Base-by-base conservation (phyloP, 2,888 invertebrate genomes). In the Tetragonula carbonaria region DNA sequence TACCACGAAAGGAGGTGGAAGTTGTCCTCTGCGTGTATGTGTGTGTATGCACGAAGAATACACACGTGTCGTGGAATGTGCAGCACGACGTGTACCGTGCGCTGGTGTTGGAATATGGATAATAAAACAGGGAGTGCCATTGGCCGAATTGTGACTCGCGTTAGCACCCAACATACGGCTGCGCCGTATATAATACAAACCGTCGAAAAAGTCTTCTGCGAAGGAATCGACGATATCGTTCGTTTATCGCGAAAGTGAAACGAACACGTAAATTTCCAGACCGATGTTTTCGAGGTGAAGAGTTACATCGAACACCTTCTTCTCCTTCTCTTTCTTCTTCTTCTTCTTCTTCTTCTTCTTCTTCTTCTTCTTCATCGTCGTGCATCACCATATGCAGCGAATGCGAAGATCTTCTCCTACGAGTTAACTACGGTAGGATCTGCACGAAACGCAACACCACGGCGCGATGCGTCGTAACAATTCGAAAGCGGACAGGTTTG, bases 91-190 rank as follows among this genome's bases (percentile, higher is more conserved):
- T 62, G 77, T 74, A 72, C 18, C 18, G 59, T 65, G 38, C 38
- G 33, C 33, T 13, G 59, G 67, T 71, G 70, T 84, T 84, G 80
- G 75, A 66, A 38, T 55, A 14, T 65, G 81, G 80, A 74, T 81
- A 88, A 87, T 85, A 87, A 88, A 91, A 86, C 86, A 82, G 87
- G 91, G 92, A 90, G 92, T 90, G 92, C 89, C 92, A 87, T 87
- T 87, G 87, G 87, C 86, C 92, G 89, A 92, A 91, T 92, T 90
- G 45, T 45, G 90, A 90, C 87, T 88, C 62, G 66, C 18, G 55
- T 65, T 53, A 33, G 23, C 55, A 50, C 23, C 13, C 33, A 33
- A 62, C 74, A 14, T 18, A 28, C 28, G 28, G 45, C 45, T 45
- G 45, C 50, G 16, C 67, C 18, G 33, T 33, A n/a, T 33, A n/a